Evolutionary conservation across 2,888 invertebrate species (phyloP).

Genomic region (Operophtera brumata): DNA sequence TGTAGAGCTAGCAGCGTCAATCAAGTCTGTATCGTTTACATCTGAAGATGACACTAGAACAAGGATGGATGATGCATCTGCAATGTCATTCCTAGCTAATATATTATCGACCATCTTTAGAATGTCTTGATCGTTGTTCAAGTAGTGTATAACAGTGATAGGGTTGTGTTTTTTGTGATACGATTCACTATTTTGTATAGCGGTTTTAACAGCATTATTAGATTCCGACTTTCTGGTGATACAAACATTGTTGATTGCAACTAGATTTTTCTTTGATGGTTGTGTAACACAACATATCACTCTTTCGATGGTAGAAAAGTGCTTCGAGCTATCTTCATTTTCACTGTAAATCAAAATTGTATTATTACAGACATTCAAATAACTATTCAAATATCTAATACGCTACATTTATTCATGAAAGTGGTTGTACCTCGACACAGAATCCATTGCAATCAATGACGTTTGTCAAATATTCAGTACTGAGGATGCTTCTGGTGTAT

Average conservation of each 20-base stretch:
- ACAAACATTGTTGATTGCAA: constrained; percentile 1
- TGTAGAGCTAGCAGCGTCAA: constrained; percentile 34
- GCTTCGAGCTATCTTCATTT: not conserved
- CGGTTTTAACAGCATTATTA: not conserved
- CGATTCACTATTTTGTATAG: constrained; percentile 1
- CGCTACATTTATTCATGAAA: not conserved
- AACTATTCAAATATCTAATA: too few species aligned
- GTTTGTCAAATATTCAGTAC: constrained; percentile 28
- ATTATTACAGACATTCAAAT: not conserved
- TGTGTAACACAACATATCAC: not conserved
- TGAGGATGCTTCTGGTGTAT: constrained; percentile 31
- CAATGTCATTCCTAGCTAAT: constrained; percentile 32
- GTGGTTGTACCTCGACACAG: constrained; percentile 27
- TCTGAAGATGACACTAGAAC: constrained; percentile 47
- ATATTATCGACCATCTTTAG: constrained; percentile 38
- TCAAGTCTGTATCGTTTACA: constrained; percentile 31
- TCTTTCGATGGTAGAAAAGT: not conserved
- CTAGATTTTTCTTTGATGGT: constrained; percentile 8
- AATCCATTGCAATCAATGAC: constrained; percentile 19
- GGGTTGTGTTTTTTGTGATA: constrained; percentile 17
- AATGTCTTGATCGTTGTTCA: constrained; percentile 35
- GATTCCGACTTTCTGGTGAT: constrained; percentile 32
- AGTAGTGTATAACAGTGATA: constrained; percentile 37
- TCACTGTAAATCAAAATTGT: constrained; percentile 17
- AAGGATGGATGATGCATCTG: constrained; percentile 45